Percentiles rank a stretch among this genome's conserved stretches.
These are phyloP conservation scores for Nettapus auritus DNA, from an alignment of 2,113 vertebrate genomes.

Conservation along the genomic window DNA sequence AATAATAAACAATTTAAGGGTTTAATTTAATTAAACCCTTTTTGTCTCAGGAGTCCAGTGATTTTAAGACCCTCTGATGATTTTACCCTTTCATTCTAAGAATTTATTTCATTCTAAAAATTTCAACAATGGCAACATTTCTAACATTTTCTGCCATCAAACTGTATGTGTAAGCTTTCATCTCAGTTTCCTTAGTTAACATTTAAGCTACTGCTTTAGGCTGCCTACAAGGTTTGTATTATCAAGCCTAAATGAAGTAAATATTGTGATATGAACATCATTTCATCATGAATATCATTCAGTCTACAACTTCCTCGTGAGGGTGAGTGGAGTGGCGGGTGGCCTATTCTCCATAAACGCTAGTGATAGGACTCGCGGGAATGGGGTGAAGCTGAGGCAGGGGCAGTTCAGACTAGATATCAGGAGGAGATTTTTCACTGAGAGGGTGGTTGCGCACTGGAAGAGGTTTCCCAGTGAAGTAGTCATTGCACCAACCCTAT, in stretches of 20 bases:
- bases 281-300: too few species aligned
- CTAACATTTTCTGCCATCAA: constrained; percentile 32
- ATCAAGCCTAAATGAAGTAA: constrained; percentile 2
- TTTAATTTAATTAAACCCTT: too few species aligned
- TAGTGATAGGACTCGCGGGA: too few species aligned
- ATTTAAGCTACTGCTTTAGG: neutral
- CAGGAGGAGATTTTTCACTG: too few species aligned
- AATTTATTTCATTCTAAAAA: constrained; percentile 48
- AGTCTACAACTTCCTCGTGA: too few species aligned
- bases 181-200: constrained; percentile 18
- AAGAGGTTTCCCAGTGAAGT: too few species aligned
- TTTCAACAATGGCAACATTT: neutral
- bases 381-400: too few species aligned
- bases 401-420: too few species aligned
- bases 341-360: too few species aligned
- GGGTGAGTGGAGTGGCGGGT: too few species aligned
- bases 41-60: constrained; percentile 31
- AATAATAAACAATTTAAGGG: constrained; percentile 34
- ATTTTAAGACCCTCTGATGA: constrained; percentile 37
- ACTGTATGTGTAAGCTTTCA: constrained; percentile 10
- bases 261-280: constrained; percentile 8
- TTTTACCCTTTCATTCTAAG: constrained; percentile 53
- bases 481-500: too few species aligned
- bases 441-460: too few species aligned
- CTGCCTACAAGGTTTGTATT: constrained; percentile 1